Percentiles rank a stretch among this genome's conserved stretches.
Conservation (phyloP, 2,113 vertebrate genomes). For the Melanotaenia duboulayi region DNA sequence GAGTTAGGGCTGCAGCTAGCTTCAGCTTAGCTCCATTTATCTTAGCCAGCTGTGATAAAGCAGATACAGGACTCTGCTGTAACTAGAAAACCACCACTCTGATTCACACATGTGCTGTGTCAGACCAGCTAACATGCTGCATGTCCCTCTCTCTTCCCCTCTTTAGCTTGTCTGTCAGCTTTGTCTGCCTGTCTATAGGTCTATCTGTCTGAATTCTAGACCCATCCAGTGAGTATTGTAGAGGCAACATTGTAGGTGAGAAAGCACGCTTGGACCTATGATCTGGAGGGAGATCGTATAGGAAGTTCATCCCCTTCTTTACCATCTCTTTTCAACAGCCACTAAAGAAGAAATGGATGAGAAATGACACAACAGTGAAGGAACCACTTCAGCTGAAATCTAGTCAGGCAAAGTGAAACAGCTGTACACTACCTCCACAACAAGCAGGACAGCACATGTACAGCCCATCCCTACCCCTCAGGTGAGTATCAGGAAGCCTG, state of each 20-base stretch:
- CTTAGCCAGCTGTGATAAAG: too few relatives aligned
- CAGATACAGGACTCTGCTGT: too few relatives aligned
- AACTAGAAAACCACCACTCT: too few relatives aligned
- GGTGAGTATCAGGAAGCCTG: slow-evolving; percentile 22
- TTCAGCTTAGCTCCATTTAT: too few relatives aligned
- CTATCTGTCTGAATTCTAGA: not conserved
- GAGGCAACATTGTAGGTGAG: not conserved
- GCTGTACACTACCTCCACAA: slow-evolving; percentile 49
- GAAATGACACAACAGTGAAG: not conserved
- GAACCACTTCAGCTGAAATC: slow-evolving; percentile 22
- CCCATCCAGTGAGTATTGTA: not conserved
- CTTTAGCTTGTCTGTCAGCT: too few relatives aligned
- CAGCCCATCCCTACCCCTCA: slow-evolving; percentile 34
- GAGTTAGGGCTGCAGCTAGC: too few relatives aligned
- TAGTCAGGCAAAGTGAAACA: slow-evolving; percentile 51
- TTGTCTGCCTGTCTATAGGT: too few relatives aligned
- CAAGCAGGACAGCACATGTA: slow-evolving; percentile 54
- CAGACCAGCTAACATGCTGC: too few relatives aligned
- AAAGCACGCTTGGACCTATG: not conserved
- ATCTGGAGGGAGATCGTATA: slow-evolving; percentile 5
- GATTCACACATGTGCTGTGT: too few relatives aligned
- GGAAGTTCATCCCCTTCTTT: too few relatives aligned
- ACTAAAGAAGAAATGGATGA: not conserved
- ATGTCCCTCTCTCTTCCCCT: too few relatives aligned
- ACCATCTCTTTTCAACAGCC: slow-evolving; percentile 2